Evolutionary conservation across 2,797 vertebrate genomes (phyloP), one percentile per base, ranked within the genome.

Genomic region (Oophaga sylvatica): DNA sequence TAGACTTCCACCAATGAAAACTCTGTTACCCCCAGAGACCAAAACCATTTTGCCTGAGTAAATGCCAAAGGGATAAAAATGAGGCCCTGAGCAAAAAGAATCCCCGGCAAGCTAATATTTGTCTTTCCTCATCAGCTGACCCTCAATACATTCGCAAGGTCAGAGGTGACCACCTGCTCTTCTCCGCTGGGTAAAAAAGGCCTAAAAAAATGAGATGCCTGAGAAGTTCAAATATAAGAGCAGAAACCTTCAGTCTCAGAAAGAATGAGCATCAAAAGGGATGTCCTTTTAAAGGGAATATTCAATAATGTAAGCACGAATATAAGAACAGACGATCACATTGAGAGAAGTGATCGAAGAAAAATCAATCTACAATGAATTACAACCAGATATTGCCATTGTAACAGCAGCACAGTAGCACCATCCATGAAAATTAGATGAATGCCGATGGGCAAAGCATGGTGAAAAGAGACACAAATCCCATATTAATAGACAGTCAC

Each of bases 101-200:
- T 83, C 84, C 82, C 76, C 29, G 77, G 80, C 80, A 20, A 86
- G 89, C 81, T 73, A 90, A 91, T 91, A 90, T 92, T 92, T 91
- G 83, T 85, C 83, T 88, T 89, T 88, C 88, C 89, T 88, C 88
- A 90, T 87, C 85, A 88, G 90, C 90, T 90, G 84, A 86, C 78
- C 79, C 90, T 90, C 83, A n/a, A 83, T 87, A 87, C 81, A 81
- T 90, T 84, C 89, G 91, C 90, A 82, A 90, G 91, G 92, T 91
- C 9, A 90, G 0, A 90, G 93, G 93, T 94, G 91, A 92, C 68
- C 93, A 92, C 92, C 91, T 92, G 92, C 20, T 0, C 0, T 0
- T 83, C 86, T 87, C 87, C 83, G 77, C 0, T 0, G 83, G 82
- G 90, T 85, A 85, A 81, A 80, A 85, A 56, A 70, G 5, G 48